Evolutionary conservation across 2,113 vertebrate species (phyloP), one percentile per base, ranked within the genome.

Genomic region (Ciconia boyciana): DNA sequence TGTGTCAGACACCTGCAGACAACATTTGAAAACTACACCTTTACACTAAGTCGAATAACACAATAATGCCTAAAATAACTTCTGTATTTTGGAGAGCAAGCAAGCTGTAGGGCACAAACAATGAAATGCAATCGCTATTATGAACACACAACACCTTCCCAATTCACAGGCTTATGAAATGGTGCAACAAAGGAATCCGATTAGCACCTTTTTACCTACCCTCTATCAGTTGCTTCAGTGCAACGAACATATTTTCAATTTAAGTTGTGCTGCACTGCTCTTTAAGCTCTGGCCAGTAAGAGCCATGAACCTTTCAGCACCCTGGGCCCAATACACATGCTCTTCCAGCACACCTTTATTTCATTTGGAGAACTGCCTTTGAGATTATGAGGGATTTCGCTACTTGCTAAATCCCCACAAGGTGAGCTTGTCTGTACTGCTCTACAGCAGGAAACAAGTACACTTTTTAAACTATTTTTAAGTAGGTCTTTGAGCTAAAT

Each of bases 141-240:
- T 22, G 49, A 17, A 49, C 43, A 12, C 43, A 36, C 31, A 36
- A 1, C 16, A 16, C 28, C 26, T 48, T 16, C 36, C 17, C 44
- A 10, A 13, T 24, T n/a, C 28, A 18, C 29, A 48, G 39, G 44
- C 29, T n/a, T 15, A 24, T 2, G 7, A 36, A 74, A 43, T 1
- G 1, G 13, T 10, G 9, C 14, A 5, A 29, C 1, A 1, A 60
- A 78, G 79, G 41, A 36, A 49, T 22, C 16, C 0, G 26, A 48
- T 12, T 4, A 46, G 66, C 55, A 16, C 36, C 20, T 31, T 46
- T 43, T 11, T 14, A 24, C 31, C 72, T 17, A 6, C 21, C 26
- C 60, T 32, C 19, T 22, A 26, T 9, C 39, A n/a, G 55, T 2
- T n/a, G 46, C 29, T 65, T 54, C 51, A 48, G 41, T 12, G 58